Conservation (phyloP, 2,113 vertebrate genomes). For the Solea senegalensis region DNA sequence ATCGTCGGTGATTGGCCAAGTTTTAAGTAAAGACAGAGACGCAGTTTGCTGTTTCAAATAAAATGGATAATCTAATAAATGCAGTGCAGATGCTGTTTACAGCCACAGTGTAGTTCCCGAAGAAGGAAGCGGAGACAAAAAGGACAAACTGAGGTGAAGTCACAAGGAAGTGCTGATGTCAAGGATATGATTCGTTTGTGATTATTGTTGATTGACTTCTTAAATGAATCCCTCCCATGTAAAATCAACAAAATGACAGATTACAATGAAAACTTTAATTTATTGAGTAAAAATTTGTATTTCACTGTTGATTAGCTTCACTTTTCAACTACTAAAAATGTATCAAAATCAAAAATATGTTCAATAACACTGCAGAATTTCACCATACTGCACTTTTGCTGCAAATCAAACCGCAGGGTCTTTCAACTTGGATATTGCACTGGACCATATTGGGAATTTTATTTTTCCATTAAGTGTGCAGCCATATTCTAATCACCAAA, state of each 20-base stretch:
- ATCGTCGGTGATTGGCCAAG: slow-evolving; percentile 1
- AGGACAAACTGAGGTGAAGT: slow-evolving; percentile 22
- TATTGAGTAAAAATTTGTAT: neutral
- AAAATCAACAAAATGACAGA: slow-evolving; percentile 10
- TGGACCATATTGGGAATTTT: too few species aligned
- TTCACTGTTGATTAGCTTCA: neutral
- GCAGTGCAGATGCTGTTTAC: slow-evolving; percentile 32
- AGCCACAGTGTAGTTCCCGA: slow-evolving; percentile 29
- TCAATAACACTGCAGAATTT: too few species aligned
- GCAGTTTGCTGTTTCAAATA: slow-evolving; percentile 22
- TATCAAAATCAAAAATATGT: too few species aligned
- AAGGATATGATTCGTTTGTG: neutral
- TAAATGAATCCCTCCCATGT: neutral
- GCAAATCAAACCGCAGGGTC: too few species aligned
- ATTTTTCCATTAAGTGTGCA: too few species aligned
- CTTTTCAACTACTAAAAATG: too few species aligned
- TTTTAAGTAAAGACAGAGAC: slow-evolving; percentile 29
- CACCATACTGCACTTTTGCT: too few species aligned
- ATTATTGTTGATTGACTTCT: slow-evolving; percentile 16
- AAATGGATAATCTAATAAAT: slow-evolving; percentile 17
- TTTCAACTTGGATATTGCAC: too few species aligned
- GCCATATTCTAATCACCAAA: too few species aligned
- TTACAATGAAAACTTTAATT: slow-evolving; percentile 22
- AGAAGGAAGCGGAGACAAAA: slow-evolving; percentile 15
- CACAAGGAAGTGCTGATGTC: slow-evolving; percentile 24